A percentile compares a stretch with the other conserved stretches of the same genome.
These are phyloP conservation scores for Aurelia sp. DNA, from an alignment of 30 jellyfish, hydroid and myxozoan genomes.

Conservation along the genomic window DNA sequence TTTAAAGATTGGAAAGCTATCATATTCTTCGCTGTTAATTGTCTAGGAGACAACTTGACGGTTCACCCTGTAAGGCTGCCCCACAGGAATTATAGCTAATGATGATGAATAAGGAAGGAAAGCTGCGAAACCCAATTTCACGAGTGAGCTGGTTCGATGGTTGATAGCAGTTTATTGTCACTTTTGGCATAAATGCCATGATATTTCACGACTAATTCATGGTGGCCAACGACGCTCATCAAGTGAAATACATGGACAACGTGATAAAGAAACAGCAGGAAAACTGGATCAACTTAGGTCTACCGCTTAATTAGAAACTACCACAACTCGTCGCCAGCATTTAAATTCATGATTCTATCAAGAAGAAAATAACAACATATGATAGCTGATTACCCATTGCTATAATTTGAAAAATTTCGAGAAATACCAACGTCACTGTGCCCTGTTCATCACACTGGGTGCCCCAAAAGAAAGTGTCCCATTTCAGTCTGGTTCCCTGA, in stretches of 20 bases:
- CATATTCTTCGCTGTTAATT: not conserved
- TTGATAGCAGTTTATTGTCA: conserved; percentile 37
- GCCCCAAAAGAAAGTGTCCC: too few species aligned
- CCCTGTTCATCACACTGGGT: too few species aligned
- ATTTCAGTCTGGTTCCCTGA: too few species aligned
- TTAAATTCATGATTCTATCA: too few species aligned
- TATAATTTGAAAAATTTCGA: too few species aligned
- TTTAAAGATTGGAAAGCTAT: not conserved
- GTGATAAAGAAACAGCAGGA: conserved; percentile 3
- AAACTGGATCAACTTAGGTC: conserved; percentile 22
- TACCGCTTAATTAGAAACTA: conserved; percentile 25
- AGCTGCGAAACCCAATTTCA: conserved; percentile 50
- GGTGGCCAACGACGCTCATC: conserved; percentile 29
- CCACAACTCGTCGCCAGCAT: too few species aligned
- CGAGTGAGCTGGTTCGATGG: conserved; percentile 33
- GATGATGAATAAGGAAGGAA: conserved; percentile 12
- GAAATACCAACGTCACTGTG: too few species aligned
- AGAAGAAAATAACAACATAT: too few species aligned
- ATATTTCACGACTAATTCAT: conserved; percentile 15
- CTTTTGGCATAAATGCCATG: conserved; percentile 15
- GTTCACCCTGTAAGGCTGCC: not conserved
- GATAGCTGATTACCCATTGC: too few species aligned
- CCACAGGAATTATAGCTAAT: not conserved
- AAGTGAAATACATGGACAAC: conserved; percentile 1
- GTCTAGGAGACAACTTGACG: not conserved